A percentile compares a stretch with the other conserved stretches of the same genome.
Evolutionary conservation across 2,888 invertebrate genomes (phyloP).

Genomic region (Drosophila anceps): DNA sequence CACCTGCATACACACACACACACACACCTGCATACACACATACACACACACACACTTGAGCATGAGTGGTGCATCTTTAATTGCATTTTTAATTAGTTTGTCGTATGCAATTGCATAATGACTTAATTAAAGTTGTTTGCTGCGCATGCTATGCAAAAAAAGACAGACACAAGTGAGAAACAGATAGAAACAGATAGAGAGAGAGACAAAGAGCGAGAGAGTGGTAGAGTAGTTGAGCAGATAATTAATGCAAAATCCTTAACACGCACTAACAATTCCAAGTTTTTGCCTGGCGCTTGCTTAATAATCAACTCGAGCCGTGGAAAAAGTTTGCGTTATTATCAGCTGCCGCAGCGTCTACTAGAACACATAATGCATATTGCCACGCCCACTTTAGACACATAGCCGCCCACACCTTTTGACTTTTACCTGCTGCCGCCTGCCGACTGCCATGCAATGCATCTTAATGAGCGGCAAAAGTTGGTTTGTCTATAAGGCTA

Average conservation of each 20-base stretch:
- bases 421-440: conserved; percentile 10
- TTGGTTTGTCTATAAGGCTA: conserved; percentile 13
- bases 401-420: background rate
- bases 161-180: background rate
- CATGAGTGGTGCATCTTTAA: conserved; percentile 39
- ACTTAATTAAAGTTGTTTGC: conserved; percentile 74
- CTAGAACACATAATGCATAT: conserved; percentile 64
- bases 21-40: background rate
- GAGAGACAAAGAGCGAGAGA: background rate
- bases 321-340: conserved; percentile 70
- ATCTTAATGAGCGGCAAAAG: conserved; percentile 70
- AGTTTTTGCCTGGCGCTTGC: conserved; percentile 59
- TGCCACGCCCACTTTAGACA: background rate
- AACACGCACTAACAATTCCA: conserved; percentile 76
- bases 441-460: conserved; percentile 60
- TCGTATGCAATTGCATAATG: conserved; percentile 71
- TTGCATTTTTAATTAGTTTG: conserved; percentile 76
- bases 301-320: conserved; percentile 70
- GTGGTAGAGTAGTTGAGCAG: conserved; percentile 9
- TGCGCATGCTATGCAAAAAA: conserved; percentile 7
- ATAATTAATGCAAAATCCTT: conserved; percentile 80
- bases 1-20: background rate
- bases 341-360: conserved; percentile 49
- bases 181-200: background rate
- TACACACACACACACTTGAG: background rate